A percentile compares a stretch with the other conserved stretches of the same genome.
These are phyloP conservation scores for Gopherus flavomarginatus DNA, from an alignment of 2,113 vertebrate genomes.

Conservation along the genomic window DNA sequence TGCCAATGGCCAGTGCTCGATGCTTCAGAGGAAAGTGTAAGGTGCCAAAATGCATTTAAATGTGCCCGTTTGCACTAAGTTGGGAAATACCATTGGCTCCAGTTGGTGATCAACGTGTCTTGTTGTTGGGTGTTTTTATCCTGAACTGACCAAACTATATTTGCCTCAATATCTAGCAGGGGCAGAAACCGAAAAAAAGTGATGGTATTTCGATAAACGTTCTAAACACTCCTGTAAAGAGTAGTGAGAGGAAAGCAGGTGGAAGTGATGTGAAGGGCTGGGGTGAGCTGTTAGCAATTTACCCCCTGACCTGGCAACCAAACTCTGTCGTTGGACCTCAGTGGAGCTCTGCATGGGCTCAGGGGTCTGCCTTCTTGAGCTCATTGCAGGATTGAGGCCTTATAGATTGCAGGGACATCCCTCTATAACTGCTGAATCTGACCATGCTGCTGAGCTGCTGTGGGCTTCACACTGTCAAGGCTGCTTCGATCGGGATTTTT, in stretches of 20 bases:
- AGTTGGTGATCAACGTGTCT: neutral
- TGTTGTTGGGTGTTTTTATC: neutral
- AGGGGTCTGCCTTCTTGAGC: neutral
- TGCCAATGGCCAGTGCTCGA: neutral
- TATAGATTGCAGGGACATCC: neutral
- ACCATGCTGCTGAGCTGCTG: neutral
- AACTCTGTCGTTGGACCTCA: rapidly evolving
- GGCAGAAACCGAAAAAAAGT: neutral
- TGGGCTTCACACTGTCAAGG: neutral
- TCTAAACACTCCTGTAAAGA: neutral
- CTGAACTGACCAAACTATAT: neutral
- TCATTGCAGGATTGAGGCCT: neutral
- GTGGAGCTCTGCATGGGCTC: neutral
- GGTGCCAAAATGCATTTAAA: neutral
- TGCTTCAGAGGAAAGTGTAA: neutral
- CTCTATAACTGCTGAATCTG: neutral
- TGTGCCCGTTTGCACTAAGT: neutral
- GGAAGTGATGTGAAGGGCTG: neutral
- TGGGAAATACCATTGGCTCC: neutral
- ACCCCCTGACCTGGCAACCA: neutral
- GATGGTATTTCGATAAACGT: neutral
- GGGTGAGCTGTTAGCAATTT: neutral
- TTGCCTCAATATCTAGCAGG: neutral
- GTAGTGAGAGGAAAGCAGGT: neutral
- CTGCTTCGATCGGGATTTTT: neutral